Evolutionary conservation across 2,113 vertebrate genomes (phyloP), one percentile per base, ranked within the genome.

Genomic region (Phasianus colchicus): DNA sequence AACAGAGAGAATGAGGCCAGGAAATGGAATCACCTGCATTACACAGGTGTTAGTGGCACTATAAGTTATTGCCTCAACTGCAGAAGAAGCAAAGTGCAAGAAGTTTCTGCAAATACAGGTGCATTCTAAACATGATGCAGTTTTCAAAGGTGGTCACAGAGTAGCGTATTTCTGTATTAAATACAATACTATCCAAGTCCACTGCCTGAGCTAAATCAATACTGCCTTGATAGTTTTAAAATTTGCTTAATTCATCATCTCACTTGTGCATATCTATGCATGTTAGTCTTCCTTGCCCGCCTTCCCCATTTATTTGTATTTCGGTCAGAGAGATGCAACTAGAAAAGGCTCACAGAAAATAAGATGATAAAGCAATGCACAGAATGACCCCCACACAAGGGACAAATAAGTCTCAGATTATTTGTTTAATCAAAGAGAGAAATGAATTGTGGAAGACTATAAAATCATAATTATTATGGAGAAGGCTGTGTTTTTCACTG

Each of bases 141-240:
- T 77, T 90, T 92, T 77, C 22, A 74, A 60, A 90, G 32, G 50
- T 43, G 16, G 22, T 13, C 48, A 77, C 1, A 9, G 40, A 78
- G 13, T 43, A 64, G 1, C 15, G 19, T 24, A 10, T 43, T 67
- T 64, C 43, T 70, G 16, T 38, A 69, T 6, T 55, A 60, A 3
- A n/a, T 10, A 32, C 5, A 5, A 11, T 25, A 64, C 6, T 60
- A 55, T 3, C 14, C 10, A 48, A 0, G 2, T 17, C 32, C 72
- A 76, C 54, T 60, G 34, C 10, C 13, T 25, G 32, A 89, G 69
- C 2, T 27, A 58, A 74, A 63, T 27, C 11, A 86, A 17, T 13
- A 9, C 6, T 42, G 11, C 4, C 21, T 50, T 29, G 63, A 63
- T 13, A 58, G 24, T 34, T 87, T 42, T 47, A 24, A 63, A 36